Base-by-base conservation (phyloP, 2,888 invertebrate species). In the Sinotaia quadrata region DNA sequence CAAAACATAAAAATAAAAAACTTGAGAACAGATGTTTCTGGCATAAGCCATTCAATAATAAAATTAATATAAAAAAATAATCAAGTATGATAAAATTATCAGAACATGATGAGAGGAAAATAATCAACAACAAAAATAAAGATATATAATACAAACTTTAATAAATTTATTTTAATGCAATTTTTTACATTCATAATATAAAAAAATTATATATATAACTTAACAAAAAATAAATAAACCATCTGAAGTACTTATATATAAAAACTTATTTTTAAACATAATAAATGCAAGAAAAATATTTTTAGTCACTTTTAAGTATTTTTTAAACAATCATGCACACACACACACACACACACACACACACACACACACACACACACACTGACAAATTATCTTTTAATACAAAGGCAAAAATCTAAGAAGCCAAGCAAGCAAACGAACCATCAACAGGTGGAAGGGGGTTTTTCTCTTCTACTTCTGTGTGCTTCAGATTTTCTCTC, bases 391-490 rank as follows among this genome's bases (percentile, higher is more conserved):
- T 15, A 37, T 21, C 34, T 21, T 8, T 15, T 24, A 10, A 33
- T 10, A n/a, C n/a, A n/a, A n/a, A n/a, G n/a, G n/a, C n/a, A n/a
- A n/a, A n/a, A n/a, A n/a, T n/a, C n/a, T n/a, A n/a, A n/a, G 44
- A 27, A 54, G 47, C 7, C n/a, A 56, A 21, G 47, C 33, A 41
- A 15, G 18, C 2, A 31, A 33, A 37, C 76, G 70, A 66, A 82
- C 82, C 76, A 31, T 76, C 78, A 60, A 71, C 67, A 36, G 74
- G 71, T 44, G 82, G 82, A 58, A 82, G 63, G 8, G 77, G 68
- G 57, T 79, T 78, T 62, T 81, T 81, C 73, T 82, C 82, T n/a
- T 65, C 52, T 3, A 78, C 78, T 44, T 76, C 73, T 15, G 79
- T 58, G 49, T 77, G 78, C 60, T 80, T 79, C 49, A 81, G 70